Base-by-base conservation (phyloP, 2,888 invertebrate genomes). In the Brachypterus glaber region DNA sequence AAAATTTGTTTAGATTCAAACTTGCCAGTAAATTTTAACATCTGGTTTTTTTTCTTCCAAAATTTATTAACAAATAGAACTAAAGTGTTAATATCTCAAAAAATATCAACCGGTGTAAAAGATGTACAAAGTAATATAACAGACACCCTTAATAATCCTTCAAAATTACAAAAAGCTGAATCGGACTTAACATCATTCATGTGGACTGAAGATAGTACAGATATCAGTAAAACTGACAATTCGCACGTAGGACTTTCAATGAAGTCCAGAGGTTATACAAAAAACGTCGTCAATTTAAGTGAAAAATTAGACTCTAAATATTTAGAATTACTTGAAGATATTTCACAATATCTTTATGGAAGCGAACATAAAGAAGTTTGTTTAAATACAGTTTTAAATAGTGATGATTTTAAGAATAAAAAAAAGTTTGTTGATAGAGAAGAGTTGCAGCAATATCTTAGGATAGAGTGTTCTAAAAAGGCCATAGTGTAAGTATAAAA, bases 181-280 rank as follows among this genome's bases (percentile, higher is more conserved):
- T 4, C 62, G 52, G 79, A 82, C 59, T 67, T 82, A 9, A 72
- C 79, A 43, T 77, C 77, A 77, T 82, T 76, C 45, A 72, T 81
- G 16, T 87, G 86, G 86, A 74, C 71, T 38, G 85, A 87, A 53
- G 74, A 79, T 27, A 66, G 68, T 26, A 67, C 52, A 1, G 77
- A 78, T 54, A 62, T 75, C 34, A 59, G 57, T 39, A 57, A 53
- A 49, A 41, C 44, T 16, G 64, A 68, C 41, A 59, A 59, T 41
- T 60, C 61, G 41, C 59, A 63, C 47, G 44, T 40, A 44, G 62
- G 57, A 3, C 57, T 86, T 62, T 68, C 79, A 0, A 82, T 85
- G 70, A 89, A 89, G 67, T 80, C 84, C 3, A 77, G 78, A 49
- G 90, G 90, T 1, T 86, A 78, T 62, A 83, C 85, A 0, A 75